phyloP scores from a whole-genome alignment of 1,140 invertebrate species.

The Antheraea mylitta region DNA sequence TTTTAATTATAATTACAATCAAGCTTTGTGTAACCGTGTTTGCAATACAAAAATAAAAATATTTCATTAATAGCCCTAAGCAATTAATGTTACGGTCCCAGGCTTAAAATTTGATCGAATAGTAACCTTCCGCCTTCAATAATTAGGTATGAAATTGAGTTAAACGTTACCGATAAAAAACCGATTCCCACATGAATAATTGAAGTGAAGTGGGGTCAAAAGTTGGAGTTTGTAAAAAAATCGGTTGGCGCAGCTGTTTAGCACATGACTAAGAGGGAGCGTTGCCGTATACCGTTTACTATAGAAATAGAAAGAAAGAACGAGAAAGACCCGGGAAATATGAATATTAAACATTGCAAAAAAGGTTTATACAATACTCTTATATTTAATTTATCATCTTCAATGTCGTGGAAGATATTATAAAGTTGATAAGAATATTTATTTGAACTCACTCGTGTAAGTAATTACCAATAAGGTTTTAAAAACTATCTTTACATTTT shows the following conservation, averaged over 20 bases:
- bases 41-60: not conserved
- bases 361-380: no score
- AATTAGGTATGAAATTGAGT: conserved; percentile 52
- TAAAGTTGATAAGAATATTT: no score
- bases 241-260: conserved; percentile 63
- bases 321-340: no score
- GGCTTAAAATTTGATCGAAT: conserved; percentile 46
- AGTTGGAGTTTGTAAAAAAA: conserved; percentile 71
- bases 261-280: conserved; percentile 60
- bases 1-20: not conserved
- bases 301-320: conserved; percentile 43
- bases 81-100: conserved; percentile 54
- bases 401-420: no score
- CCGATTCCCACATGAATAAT: conserved; percentile 73
- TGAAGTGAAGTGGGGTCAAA: conserved; percentile 66
- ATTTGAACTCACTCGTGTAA: no score
- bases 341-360: no score
- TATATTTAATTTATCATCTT: no score
- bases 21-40: not conserved
- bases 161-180: conserved; percentile 45
- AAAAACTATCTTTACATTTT: no score
- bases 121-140: conserved; percentile 28
- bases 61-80: conserved; percentile 19
- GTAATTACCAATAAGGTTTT: no score
- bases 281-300: conserved; percentile 65